Evolutionary conservation across 2,888 invertebrate species (phyloP).

Genomic region (Drosophila rubida): DNA sequence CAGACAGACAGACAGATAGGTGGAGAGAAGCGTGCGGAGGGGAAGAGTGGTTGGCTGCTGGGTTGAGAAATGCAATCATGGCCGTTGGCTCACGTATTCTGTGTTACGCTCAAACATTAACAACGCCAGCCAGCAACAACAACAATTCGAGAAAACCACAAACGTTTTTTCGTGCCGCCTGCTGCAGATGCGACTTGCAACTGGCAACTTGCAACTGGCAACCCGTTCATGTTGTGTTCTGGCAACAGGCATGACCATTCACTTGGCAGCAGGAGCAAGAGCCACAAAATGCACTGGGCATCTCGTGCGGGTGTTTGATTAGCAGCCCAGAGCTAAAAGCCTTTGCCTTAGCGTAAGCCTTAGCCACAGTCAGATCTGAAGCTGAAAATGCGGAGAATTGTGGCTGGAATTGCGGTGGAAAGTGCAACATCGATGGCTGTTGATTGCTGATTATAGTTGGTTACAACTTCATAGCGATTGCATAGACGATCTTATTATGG

Average conservation of each 20-base stretch:
- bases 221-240: constrained; percentile 58
- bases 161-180: constrained; percentile 78
- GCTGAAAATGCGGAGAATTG: constrained; percentile 3
- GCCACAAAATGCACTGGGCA: constrained; percentile 32
- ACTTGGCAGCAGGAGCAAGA: constrained; percentile 22
- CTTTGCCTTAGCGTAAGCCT: neutral
- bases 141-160: constrained; percentile 64
- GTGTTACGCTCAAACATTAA: constrained; percentile 84
- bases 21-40: neutral
- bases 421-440: constrained; percentile 65
- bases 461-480: constrained; percentile 72
- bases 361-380: constrained; percentile 12
- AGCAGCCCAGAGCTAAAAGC: constrained; percentile 44
- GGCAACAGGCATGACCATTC: constrained; percentile 71
- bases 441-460: constrained; percentile 72
- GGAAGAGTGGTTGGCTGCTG: neutral
- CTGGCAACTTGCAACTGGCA: constrained; percentile 36
- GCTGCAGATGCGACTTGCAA: constrained; percentile 35
- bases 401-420: constrained; percentile 37
- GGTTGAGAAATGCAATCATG: constrained; percentile 76
- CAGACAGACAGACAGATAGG: neutral
- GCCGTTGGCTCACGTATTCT: constrained; percentile 84
- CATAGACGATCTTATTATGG: constrained; percentile 42
- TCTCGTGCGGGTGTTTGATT: constrained; percentile 76
- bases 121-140: constrained; percentile 61